Conservation (phyloP, 2,888 invertebrate genomes). For the Teleiodes luculella region DNA sequence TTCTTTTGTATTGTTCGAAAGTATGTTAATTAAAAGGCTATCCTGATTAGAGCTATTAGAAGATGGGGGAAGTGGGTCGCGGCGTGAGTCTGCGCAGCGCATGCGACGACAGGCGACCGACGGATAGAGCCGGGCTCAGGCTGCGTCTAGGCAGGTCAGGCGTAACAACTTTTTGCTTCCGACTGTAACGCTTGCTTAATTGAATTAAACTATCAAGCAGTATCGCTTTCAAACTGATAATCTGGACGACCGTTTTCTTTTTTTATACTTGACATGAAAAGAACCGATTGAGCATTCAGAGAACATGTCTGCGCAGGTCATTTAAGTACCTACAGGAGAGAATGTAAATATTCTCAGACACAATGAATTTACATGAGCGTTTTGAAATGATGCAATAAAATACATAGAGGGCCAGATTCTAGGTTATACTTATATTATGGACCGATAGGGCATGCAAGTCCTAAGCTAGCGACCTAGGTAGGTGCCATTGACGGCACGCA, state of each 20-base stretch:
- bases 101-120: constrained; percentile 8
- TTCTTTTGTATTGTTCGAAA: constrained; percentile 51
- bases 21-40: constrained; percentile 65
- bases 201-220: constrained; percentile 49
- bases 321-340: neutral
- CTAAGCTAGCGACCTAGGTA: constrained; percentile 52
- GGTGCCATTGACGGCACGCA: constrained; percentile 55
- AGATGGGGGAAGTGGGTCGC: constrained; percentile 51
- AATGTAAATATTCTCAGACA: neutral
- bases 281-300: no score
- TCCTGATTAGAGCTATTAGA: constrained; percentile 57
- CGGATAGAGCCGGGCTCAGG: constrained; percentile 31
- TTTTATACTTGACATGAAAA: no score
- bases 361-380: neutral
- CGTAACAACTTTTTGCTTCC: constrained; percentile 49
- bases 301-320: neutral
- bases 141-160: constrained; percentile 30
- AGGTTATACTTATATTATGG: constrained; percentile 54
- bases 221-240: constrained; percentile 25
- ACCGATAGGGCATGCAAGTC: constrained; percentile 68
- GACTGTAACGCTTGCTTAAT: constrained; percentile 55
- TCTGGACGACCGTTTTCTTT: constrained; percentile 1
- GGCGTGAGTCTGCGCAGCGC: constrained; percentile 33
- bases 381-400: constrained; percentile 6
- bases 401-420: constrained; percentile 29